Conservation (phyloP, 1,140 invertebrate species). For the Lepeophtheirus salmonis region DNA sequence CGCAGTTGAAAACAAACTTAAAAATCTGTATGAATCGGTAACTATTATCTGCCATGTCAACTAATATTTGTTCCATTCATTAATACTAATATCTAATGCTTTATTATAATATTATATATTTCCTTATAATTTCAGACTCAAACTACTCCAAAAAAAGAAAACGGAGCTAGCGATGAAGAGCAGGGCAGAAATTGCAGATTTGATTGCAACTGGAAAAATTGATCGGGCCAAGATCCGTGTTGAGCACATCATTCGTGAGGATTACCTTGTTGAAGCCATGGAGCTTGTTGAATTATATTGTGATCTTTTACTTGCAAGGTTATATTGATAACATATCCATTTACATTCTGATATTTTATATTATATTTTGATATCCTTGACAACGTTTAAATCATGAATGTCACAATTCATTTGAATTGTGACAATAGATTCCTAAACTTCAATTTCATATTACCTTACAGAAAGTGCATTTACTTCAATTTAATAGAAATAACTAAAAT, state of each 20-base stretch:
- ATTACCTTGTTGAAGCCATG: slow-evolving; percentile 97
- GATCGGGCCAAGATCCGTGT: slow-evolving; percentile 74
- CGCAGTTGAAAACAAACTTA: slow-evolving; percentile 90
- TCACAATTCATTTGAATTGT: too few species aligned
- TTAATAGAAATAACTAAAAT: too few species aligned
- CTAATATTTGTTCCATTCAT: slow-evolving; percentile 52
- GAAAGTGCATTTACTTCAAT: too few species aligned
- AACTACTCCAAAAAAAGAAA: slow-evolving; percentile 94
- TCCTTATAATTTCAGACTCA: slow-evolving; percentile 39
- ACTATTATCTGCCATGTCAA: too few species aligned
- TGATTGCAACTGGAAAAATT: slow-evolving; percentile 71
- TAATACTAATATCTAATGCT: neutral
- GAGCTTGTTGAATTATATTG: slow-evolving; percentile 99
- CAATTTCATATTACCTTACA: too few species aligned
- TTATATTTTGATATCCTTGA: too few species aligned
- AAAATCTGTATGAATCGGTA: slow-evolving; percentile 38
- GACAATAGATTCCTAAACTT: too few species aligned
- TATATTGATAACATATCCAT: too few species aligned
- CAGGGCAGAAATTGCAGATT: slow-evolving; percentile 92
- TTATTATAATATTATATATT: neutral
- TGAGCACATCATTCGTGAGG: slow-evolving; percentile 94
- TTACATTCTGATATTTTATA: too few species aligned
- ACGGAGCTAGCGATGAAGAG: slow-evolving; percentile 86
- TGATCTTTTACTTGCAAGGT: slow-evolving; percentile 78
- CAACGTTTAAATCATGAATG: too few species aligned